Percentiles rank a stretch among this genome's conserved stretches.
phyloP scores from a whole-genome alignment of 2,888 invertebrate genomes.

The Gryllus longicercus region DNA sequence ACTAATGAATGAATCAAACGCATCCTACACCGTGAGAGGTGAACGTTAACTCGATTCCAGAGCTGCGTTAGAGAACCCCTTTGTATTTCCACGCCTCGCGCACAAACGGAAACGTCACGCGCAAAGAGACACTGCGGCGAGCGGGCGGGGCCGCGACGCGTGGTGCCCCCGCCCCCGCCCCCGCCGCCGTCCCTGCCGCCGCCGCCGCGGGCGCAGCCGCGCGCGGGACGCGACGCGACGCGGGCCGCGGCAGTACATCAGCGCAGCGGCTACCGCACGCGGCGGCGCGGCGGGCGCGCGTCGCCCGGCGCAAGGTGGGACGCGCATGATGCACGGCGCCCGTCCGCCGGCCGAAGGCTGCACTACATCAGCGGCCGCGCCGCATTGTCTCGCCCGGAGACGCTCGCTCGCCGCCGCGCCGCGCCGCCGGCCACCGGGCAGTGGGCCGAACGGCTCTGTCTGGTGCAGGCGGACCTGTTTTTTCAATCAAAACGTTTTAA shows the following conservation, averaged over 20 bases:
- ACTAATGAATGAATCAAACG: too few species aligned
- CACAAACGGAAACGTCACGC: too few species aligned
- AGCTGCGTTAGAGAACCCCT: too few species aligned
- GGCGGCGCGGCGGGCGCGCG: neutral
- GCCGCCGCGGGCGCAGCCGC: neutral
- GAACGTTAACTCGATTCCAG: too few species aligned
- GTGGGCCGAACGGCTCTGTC: neutral
- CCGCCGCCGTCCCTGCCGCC: neutral
- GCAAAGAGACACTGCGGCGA: too few species aligned
- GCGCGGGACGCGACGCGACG: neutral
- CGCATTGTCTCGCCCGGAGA: neutral
- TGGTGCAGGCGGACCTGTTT: too few species aligned
- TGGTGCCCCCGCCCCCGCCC: too few species aligned
- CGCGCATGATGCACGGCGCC: conserved; percentile 8
- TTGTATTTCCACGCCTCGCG: too few species aligned
- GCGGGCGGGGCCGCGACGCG: too few species aligned
- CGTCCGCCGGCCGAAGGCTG: neutral
- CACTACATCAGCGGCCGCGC: conserved; percentile 3
- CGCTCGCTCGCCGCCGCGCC: neutral
- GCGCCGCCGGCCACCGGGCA: neutral
- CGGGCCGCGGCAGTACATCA: neutral
- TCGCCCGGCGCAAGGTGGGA: neutral
- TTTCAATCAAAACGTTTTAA: too few species aligned
- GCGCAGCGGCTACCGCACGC: neutral
- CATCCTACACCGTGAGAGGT: too few species aligned